Conservation (phyloP, 2,888 invertebrate genomes). For the Osedax fenrisi region DNA sequence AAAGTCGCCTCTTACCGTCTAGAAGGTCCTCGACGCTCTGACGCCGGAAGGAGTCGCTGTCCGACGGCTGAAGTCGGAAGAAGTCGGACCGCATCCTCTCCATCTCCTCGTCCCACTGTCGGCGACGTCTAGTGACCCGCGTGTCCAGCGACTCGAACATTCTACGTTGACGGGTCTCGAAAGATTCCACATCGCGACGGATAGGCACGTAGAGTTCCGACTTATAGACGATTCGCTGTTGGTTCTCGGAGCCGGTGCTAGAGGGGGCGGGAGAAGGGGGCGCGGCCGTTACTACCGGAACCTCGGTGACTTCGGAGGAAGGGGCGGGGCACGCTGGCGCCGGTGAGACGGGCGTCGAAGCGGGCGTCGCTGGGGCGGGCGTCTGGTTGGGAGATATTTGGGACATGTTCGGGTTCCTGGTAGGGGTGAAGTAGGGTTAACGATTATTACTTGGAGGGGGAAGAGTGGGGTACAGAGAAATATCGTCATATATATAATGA, state of each 20-base stretch:
- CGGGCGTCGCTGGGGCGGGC: no score
- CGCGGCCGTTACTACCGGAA: no score
- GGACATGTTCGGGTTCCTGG: no score
- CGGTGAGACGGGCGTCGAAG: no score
- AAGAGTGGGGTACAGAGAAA: no score
- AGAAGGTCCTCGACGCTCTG: constrained; percentile 37
- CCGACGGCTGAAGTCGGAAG: constrained; percentile 47
- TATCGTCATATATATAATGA: no score
- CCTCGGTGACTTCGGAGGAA: no score
- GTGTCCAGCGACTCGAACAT: constrained; percentile 40
- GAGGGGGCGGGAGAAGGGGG: background rate
- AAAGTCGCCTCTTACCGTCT: constrained; percentile 32
- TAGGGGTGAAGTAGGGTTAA: no score
- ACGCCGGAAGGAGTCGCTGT: constrained; percentile 31
- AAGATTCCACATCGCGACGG: constrained; percentile 45
- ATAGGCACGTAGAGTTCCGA: constrained; percentile 48
- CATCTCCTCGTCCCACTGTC: constrained; percentile 37
- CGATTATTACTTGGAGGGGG: no score
- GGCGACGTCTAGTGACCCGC: constrained; percentile 32
- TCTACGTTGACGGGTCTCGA: constrained; percentile 47
- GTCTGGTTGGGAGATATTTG: no score
- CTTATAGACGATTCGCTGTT: constrained; percentile 39
- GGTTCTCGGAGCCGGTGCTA: no score
- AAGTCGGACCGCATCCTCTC: constrained; percentile 47
- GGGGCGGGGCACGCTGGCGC: no score